phyloP scores from a whole-genome alignment of 2,113 vertebrate genomes.

The Morone saxatilis region DNA sequence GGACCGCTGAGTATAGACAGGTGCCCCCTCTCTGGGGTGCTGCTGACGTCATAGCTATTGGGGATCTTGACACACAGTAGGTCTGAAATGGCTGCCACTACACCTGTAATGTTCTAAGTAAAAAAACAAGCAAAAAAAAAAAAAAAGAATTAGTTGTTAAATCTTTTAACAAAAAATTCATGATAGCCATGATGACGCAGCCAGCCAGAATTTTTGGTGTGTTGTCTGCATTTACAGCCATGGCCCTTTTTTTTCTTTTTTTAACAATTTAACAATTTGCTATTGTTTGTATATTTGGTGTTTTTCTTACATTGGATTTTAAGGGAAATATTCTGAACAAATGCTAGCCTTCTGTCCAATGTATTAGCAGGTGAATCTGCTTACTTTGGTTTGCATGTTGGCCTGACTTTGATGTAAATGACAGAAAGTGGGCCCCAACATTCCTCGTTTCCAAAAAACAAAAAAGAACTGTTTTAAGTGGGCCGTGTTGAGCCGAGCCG shows the following conservation, averaged over 20 bases:
- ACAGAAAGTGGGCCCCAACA: too few relatives aligned
- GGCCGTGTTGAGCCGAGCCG: too few relatives aligned
- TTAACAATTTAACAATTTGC: neutral
- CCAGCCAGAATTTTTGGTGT: neutral
- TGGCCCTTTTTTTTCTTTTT: neutral
- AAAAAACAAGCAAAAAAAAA: neutral
- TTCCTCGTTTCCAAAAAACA: too few relatives aligned
- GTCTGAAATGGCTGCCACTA: constrained; percentile 87
- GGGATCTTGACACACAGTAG: constrained; percentile 90
- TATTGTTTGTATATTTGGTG: neutral
- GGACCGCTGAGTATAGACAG: constrained; percentile 81
- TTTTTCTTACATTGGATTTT: neutral
- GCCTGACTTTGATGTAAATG: too few relatives aligned
- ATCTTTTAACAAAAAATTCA: neutral
- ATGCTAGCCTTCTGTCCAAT: neutral
- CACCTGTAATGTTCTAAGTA: constrained; percentile 89
- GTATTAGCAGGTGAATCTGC: too few relatives aligned
- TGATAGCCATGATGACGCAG: too few relatives aligned
- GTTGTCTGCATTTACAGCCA: neutral
- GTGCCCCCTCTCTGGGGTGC: constrained; percentile 84
- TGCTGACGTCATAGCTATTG: constrained; percentile 95
- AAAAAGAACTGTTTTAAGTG: too few relatives aligned
- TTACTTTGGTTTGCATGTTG: too few relatives aligned
- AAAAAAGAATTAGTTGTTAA: neutral
- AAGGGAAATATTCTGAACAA: neutral